Percentiles rank a stretch among this genome's conserved stretches.
Conservation (phyloP, 1,140 invertebrate genomes). For the Drosophila burlai region DNA sequence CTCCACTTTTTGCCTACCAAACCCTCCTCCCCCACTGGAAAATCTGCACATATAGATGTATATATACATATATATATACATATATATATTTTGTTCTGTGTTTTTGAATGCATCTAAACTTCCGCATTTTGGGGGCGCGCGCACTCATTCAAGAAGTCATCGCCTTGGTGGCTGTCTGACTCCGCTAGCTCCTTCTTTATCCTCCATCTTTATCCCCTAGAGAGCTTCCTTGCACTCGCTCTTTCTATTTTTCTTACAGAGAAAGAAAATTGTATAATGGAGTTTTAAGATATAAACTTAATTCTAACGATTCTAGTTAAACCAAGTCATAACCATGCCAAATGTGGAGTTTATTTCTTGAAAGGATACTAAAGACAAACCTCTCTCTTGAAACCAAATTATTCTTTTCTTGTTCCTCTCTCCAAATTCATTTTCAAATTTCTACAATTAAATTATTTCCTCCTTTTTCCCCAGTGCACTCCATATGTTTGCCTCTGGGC, state of each 20-base stretch:
- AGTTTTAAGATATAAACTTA: too few species aligned
- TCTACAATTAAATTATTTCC: background rate
- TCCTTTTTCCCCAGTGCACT: background rate
- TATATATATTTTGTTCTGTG: conserved; percentile 47
- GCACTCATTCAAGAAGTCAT: conserved; percentile 55
- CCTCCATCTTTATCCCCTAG: conserved; percentile 16
- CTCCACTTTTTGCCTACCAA: background rate
- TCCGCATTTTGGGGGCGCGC: conserved; percentile 75
- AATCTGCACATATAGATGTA: conserved; percentile 14
- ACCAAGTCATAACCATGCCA: background rate
- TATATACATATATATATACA: conserved; percentile 17
- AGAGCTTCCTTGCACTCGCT: conserved; percentile 19
- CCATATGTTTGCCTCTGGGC: conserved; percentile 54
- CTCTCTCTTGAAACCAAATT: too few species aligned
- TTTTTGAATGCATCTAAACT: conserved; percentile 57
- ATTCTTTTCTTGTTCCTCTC: background rate
- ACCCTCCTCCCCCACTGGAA: conserved; percentile 4
- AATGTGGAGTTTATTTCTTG: background rate
- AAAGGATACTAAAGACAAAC: too few species aligned
- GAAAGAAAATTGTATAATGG: background rate
- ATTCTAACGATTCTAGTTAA: background rate
- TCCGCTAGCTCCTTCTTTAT: conserved; percentile 46
- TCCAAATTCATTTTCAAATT: background rate
- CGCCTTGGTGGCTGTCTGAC: conserved; percentile 22
- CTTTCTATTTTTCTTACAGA: conserved; percentile 2